Conservation (phyloP, 1,140 invertebrate genomes). For the Drosophila ohnishii region DNA sequence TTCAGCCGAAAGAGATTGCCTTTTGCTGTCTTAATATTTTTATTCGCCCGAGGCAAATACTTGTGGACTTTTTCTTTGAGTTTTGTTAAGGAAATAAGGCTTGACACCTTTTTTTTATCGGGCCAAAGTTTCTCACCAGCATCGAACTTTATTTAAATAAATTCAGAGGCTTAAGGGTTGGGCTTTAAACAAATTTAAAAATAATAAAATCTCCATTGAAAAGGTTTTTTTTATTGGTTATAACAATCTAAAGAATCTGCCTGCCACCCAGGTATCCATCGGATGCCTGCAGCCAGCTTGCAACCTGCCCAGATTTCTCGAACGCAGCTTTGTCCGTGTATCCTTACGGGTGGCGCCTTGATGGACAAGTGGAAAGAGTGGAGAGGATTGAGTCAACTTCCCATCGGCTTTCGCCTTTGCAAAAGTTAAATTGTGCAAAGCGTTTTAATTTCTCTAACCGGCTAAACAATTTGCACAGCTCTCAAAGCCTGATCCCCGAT, state of each 20-base stretch:
- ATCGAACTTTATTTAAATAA: neutral
- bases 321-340: neutral
- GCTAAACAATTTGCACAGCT: conserved; percentile 50
- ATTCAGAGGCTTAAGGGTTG: neutral
- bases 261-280: neutral
- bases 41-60: neutral
- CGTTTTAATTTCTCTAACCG: conserved; percentile 43
- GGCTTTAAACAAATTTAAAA: neutral
- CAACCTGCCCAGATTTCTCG: neutral
- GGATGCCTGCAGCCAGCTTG: neutral
- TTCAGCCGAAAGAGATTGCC: conserved; percentile 44
- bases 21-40: conserved; percentile 13
- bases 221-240: neutral
- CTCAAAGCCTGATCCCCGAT: conserved; percentile 43
- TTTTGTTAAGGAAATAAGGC: neutral
- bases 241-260: neutral
- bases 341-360: neutral
- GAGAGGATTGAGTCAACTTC: neutral
- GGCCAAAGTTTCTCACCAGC: neutral
- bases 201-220: neutral
- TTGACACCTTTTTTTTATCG: neutral
- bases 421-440: conserved; percentile 40
- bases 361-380: conserved; percentile 2
- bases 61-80: neutral
- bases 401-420: neutral